Base-by-base conservation (phyloP, 92 coral and sea anemone species). In the Actinostola sp. region DNA sequence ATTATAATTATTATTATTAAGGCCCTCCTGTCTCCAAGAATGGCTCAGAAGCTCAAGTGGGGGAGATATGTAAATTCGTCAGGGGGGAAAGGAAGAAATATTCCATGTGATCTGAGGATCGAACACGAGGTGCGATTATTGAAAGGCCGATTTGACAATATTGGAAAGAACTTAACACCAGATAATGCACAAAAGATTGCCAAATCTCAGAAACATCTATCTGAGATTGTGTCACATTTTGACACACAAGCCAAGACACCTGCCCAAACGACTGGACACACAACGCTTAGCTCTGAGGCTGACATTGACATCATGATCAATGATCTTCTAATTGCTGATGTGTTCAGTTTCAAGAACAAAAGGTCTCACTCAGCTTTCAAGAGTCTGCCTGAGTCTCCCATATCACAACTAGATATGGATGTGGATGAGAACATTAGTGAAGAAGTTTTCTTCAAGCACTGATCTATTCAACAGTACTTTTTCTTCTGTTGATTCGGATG, bases 11-110 rank as follows among this genome's bases (percentile, higher is more conserved):
- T 36, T 36, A 36, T n/a, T 4, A 11, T 36, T 36, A 36, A 36
- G 12, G 39, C 78, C 36, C 17, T 41, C 19, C 71, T 55, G 34
- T 60, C 78, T 10, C 72, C 70, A n/a, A 20, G 71, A 1, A 72
- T 72, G 78, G 70, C 78, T 1, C 53, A 72, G 51, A 72, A 72
- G 41, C 68, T 72, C 7, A 72, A 61, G 61, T 72, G 78, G 70
- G 77, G 78, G 35, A 24, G 78, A 19, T 72, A 19, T 59, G 26
- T 59, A 72, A 72, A 72, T 32, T n/a, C 43, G 19, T 32, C 70
- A 9, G 70, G 78, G 16, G 36, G 54, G 6, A 20, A 42, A 19
- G 71, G 53, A 28, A 28, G 71, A 38, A 41, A 59, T 16, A 56
- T 50, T 20, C 36, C 35, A 12, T 31, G 11, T 23, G 36, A 72